These are phyloP conservation scores for Petrophora chlorosata DNA, from an alignment of 2,888 invertebrate species.

Conservation along the genomic window DNA sequence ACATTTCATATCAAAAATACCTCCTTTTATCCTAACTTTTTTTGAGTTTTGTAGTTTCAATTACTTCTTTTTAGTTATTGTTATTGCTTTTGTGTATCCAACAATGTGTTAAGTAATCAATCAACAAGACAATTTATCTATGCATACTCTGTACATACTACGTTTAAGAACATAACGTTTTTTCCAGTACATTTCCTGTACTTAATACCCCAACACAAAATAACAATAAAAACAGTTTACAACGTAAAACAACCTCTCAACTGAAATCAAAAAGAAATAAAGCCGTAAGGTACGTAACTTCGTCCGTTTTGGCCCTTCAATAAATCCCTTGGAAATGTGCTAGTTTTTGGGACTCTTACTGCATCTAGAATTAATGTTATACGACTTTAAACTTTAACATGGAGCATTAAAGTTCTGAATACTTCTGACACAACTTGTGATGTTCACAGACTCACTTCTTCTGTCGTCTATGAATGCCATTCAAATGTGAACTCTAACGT, in stretches of 20 bases:
- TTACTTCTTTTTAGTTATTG: no score
- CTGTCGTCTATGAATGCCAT: no score
- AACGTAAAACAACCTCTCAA: slow-evolving; percentile 29
- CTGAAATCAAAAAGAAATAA: slow-evolving; percentile 39
- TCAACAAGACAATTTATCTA: no score
- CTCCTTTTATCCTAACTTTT: no score
- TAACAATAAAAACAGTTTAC: slow-evolving; percentile 29
- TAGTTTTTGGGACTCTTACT: slow-evolving; percentile 23
- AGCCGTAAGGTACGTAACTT: slow-evolving; percentile 42
- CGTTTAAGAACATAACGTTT: background rate
- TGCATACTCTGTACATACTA: background rate
- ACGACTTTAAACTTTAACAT: slow-evolving; percentile 8
- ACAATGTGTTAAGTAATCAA: no score
- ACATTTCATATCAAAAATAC: no score
- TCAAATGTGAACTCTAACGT: no score
- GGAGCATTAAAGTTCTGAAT: background rate
- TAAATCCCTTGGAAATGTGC: slow-evolving; percentile 42
- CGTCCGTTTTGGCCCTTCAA: slow-evolving; percentile 36
- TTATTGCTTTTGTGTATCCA: no score
- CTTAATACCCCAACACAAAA: slow-evolving; percentile 11
- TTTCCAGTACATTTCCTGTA: slow-evolving; percentile 4
- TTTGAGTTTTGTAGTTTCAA: no score
- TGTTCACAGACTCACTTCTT: background rate
- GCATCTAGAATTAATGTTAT: slow-evolving; percentile 5
- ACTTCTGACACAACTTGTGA: background rate